phyloP scores from a whole-genome alignment of 1,140 invertebrate genomes.

The Pogonomyrmex californicus region DNA sequence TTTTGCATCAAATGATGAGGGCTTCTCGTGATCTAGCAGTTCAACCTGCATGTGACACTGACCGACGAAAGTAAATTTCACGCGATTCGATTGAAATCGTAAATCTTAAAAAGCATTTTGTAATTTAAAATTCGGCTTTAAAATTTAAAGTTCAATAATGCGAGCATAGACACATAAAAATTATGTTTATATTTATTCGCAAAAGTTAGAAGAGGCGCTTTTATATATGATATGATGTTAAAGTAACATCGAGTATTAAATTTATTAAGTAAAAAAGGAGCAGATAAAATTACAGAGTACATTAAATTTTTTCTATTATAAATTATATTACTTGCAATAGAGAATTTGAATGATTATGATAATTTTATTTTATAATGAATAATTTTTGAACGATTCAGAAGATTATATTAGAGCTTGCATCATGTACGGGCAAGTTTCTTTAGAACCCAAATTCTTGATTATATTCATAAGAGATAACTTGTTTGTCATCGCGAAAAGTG shows the following conservation, averaged over 20 bases:
- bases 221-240: neutral
- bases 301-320: neutral
- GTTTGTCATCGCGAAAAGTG: slow-evolving; percentile 22
- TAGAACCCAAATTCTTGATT: neutral
- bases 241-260: neutral
- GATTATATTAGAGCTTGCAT: neutral
- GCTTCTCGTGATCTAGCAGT: no score
- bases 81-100: slow-evolving; percentile 19
- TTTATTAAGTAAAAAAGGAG: neutral
- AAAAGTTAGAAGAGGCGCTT: neutral
- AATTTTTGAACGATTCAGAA: neutral
- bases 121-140: neutral
- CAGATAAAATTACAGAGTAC: neutral
- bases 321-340: neutral
- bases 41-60: slow-evolving; percentile 39
- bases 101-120: slow-evolving; percentile 19
- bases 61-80: slow-evolving; percentile 48
- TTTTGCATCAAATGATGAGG: no score
- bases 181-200: neutral
- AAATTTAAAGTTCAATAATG: neutral
- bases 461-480: neutral
- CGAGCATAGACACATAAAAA: neutral
- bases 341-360: neutral
- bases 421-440: neutral
- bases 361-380: neutral